phyloP scores from a whole-genome alignment of 2,797 vertebrate species.

The Cyclura pinguis region DNA sequence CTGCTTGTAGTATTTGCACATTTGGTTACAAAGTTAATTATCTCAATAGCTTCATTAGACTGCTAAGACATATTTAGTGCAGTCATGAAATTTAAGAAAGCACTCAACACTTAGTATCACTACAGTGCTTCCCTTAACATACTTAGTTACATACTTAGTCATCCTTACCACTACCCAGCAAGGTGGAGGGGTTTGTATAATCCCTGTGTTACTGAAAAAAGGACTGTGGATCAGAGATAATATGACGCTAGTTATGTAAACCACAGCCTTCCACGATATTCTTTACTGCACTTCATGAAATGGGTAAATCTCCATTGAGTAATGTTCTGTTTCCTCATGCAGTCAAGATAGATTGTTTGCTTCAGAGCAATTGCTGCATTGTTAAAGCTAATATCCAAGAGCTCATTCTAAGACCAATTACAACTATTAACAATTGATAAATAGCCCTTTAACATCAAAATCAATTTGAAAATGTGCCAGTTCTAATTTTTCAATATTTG shows the following conservation, averaged over 20 bases:
- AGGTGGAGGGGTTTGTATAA: not conserved
- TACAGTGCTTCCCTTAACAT: not conserved
- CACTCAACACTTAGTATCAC: not conserved
- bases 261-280: conserved; percentile 55
- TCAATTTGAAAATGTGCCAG: conserved; percentile 40
- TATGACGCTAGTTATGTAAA: conserved; percentile 24
- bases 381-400: conserved; percentile 55
- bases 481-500: conserved; percentile 43
- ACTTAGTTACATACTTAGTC: not conserved
- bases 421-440: conserved; percentile 59
- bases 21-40: conserved; percentile 66
- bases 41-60: conserved; percentile 64
- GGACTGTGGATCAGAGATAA: not conserved
- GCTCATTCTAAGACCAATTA: conserved; percentile 34
- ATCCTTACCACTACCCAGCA: not conserved
- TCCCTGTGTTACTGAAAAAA: not conserved
- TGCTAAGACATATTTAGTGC: conserved; percentile 49
- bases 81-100: conserved; percentile 48
- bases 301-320: conserved; percentile 64
- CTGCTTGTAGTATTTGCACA: conserved; percentile 45
- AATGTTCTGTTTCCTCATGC: conserved; percentile 59
- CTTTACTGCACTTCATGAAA: conserved; percentile 62
- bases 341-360: conserved; percentile 60
- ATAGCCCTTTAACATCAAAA: conserved; percentile 61
- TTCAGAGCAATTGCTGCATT: conserved; percentile 56